Percentiles rank a stretch among this genome's conserved stretches.
phyloP scores from a whole-genome alignment of 2,888 invertebrate species.

The Cordilura impudica region DNA sequence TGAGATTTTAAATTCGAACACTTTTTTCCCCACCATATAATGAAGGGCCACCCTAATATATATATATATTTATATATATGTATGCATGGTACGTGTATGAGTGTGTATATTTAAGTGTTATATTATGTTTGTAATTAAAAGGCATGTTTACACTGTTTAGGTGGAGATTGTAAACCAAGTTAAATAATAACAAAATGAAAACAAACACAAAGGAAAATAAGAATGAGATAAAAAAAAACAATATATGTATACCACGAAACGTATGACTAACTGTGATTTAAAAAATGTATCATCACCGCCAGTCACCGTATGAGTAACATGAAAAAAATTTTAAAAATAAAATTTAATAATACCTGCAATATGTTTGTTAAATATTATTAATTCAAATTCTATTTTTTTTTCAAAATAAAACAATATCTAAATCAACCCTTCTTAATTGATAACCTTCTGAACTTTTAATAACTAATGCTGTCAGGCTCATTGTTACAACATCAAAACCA shows the following conservation, averaged over 20 bases:
- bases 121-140: background rate
- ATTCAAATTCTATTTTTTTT: too few relatives aligned
- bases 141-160: background rate
- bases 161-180: background rate
- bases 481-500: background rate
- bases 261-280: too few relatives aligned
- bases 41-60: too few relatives aligned
- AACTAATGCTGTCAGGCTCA: slow-evolving; percentile 13
- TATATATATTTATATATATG: too few relatives aligned
- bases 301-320: too few relatives aligned
- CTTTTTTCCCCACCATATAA: too few relatives aligned
- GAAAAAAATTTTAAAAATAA: background rate
- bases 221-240: too few relatives aligned
- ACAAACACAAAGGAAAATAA: background rate
- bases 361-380: too few relatives aligned
- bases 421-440: background rate
- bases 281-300: too few relatives aligned
- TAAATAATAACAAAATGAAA: background rate
- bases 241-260: too few relatives aligned
- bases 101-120: background rate
- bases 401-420: background rate
- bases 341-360: too few relatives aligned
- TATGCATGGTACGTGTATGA: background rate
- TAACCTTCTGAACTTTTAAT: background rate
- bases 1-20: too few relatives aligned